Percentiles rank a stretch among this genome's conserved stretches.
Evolutionary conservation across 2,888 invertebrate species (phyloP).

Genomic region (Oasisia sp.): DNA sequence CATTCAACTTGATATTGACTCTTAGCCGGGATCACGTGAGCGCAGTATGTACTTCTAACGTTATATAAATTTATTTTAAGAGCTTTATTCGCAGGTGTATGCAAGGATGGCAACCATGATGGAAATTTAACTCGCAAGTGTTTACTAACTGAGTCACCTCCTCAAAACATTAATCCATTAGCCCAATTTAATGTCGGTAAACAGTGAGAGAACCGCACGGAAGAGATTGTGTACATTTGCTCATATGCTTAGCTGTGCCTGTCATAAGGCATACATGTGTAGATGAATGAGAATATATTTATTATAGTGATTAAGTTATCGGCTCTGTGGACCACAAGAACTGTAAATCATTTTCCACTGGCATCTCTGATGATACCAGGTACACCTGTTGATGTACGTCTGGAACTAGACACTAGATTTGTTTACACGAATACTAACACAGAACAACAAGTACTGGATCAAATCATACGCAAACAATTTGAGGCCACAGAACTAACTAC

Average conservation of each 20-base stretch:
- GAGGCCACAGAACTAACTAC: not conserved
- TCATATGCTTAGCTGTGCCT: not conserved
- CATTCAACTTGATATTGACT: not conserved
- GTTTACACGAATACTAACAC: not conserved
- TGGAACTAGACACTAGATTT: not conserved
- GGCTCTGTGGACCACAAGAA: not conserved
- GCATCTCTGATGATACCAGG: not conserved
- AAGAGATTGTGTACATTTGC: not conserved
- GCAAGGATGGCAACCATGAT: not conserved
- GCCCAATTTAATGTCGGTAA: not conserved
- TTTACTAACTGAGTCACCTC: not conserved
- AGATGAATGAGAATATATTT: not conserved
- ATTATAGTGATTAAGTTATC: not conserved
- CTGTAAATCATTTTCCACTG: not conserved
- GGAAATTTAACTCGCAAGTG: not conserved
- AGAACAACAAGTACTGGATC: not conserved
- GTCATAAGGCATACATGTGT: not conserved
- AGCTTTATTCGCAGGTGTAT: not conserved
- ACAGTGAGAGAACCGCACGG: not conserved
- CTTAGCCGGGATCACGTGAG: not conserved
- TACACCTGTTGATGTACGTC: not conserved
- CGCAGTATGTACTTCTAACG: not conserved
- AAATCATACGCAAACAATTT: not conserved
- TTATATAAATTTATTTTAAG: not conserved
- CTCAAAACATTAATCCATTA: slow-evolving; percentile 1